Evolutionary conservation across 2,113 vertebrate species (phyloP).

Genomic region (Electrona antarctica): DNA sequence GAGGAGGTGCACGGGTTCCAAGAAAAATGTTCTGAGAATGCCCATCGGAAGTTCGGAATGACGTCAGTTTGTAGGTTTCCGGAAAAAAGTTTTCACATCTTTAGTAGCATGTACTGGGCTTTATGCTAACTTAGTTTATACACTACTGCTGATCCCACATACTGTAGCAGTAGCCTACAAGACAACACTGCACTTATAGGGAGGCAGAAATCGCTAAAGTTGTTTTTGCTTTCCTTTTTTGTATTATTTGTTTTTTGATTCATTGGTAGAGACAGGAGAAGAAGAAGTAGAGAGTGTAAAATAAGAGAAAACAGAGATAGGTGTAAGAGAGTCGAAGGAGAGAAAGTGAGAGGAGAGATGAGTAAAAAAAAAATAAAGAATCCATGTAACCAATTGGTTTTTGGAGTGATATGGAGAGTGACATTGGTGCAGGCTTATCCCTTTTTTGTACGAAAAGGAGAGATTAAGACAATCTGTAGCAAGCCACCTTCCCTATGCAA

Average conservation of each 20-base stretch:
- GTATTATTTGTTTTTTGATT: constrained; percentile 3
- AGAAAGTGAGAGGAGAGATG: constrained; percentile 35
- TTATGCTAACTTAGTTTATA: too few relatives aligned
- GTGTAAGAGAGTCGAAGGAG: neutral
- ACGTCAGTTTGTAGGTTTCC: too few relatives aligned
- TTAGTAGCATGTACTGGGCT: too few relatives aligned
- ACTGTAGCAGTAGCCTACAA: too few relatives aligned
- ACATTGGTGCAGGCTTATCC: constrained; percentile 79
- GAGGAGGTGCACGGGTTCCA: too few relatives aligned
- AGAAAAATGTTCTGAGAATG: too few relatives aligned
- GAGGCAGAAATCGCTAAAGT: constrained; percentile 26
- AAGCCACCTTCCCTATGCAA: constrained; percentile 74
- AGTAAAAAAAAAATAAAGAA: constrained; percentile 60
- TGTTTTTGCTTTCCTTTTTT: constrained; percentile 3
- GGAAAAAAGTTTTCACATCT: too few relatives aligned
- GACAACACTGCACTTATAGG: neutral
- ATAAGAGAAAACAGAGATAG: constrained; percentile 1
- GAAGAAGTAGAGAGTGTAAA: constrained; percentile 18
- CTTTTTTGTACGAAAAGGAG: constrained; percentile 76
- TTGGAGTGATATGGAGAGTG: constrained; percentile 73
- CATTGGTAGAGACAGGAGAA: constrained; percentile 27
- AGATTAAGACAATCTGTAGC: constrained; percentile 79
- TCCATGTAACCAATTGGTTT: constrained; percentile 79
- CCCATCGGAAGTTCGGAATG: too few relatives aligned
- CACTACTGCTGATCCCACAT: too few relatives aligned